A percentile compares a stretch with the other conserved stretches of the same genome.
phyloP scores from a whole-genome alignment of 2,888 invertebrate species.

The Philhelius pedissequus region DNA sequence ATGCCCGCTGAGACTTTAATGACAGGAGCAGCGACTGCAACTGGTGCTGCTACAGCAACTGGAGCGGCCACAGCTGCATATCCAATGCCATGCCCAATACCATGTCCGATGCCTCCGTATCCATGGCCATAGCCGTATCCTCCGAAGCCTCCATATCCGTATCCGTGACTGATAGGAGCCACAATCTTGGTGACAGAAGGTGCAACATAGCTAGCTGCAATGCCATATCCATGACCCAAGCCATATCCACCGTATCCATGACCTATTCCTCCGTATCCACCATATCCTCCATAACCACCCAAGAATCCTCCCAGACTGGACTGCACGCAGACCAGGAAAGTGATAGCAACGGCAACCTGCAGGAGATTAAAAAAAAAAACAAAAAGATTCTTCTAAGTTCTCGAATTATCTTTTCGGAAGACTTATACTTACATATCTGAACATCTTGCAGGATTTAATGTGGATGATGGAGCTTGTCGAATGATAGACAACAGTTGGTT shows the following conservation, averaged over 20 bases:
- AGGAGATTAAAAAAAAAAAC: background rate
- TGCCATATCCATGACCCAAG: conserved; percentile 57
- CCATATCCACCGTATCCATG: conserved; percentile 67
- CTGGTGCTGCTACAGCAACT: conserved; percentile 69
- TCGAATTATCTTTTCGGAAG: background rate
- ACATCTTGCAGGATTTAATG: conserved; percentile 66
- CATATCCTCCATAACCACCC: conserved; percentile 69
- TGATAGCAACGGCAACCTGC: conserved; percentile 71
- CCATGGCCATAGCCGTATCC: conserved; percentile 13
- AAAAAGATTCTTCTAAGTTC: background rate
- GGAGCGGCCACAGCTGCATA: conserved; percentile 70
- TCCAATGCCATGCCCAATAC: conserved; percentile 69
- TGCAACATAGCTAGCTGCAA: conserved; percentile 70
- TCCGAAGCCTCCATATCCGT: conserved; percentile 12
- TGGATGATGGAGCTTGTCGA: conserved; percentile 37
- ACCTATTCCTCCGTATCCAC: conserved; percentile 60
- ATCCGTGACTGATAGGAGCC: conserved; percentile 68
- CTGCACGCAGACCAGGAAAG: conserved; percentile 71
- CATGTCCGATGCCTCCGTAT: conserved; percentile 72
- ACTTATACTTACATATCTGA: conserved; percentile 71
- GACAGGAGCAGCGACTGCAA: conserved; percentile 56
- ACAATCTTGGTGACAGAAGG: conserved; percentile 33
- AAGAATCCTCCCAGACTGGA: conserved; percentile 69
- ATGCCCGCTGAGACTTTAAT: conserved; percentile 52
- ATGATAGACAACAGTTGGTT: conserved; percentile 54